Base-by-base conservation (phyloP, 2,888 invertebrate genomes). In the Plagodis dolabraria region DNA sequence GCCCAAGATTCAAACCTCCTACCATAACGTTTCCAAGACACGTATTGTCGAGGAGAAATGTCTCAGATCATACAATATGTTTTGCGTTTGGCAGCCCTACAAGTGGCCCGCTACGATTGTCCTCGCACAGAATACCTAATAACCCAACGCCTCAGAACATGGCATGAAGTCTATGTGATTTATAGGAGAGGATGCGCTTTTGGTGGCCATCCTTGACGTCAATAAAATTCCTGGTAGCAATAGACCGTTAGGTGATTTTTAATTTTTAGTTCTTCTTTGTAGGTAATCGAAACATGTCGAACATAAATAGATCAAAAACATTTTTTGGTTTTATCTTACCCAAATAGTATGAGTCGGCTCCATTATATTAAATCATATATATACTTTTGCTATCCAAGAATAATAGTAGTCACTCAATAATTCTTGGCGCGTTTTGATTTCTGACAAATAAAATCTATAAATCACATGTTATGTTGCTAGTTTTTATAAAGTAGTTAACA, bases 111-210 rank as follows among this genome's bases (percentile, higher is more conserved):
- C 84, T 84, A 83, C 76, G 63, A 64, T 59, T 47, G 67, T 63
- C 50, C 54, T 58, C 63, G 68, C 61, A 54, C 67, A 63, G 86
- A 79, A 87, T 86, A 79, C 78, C 57, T 71, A 78, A 85, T 77
- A 61, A 56, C 48, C 55, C 56, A 47, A 58, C 60, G 67, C 58
- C 62, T 60, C 65, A 58, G 66, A 42, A 54, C 57, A 48, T 46
- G 46, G 33, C 48, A 53, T 10, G 43, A 33, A 57, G 53, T 33
- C 44, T 33, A 10, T 64, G 71, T 79, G 76, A 80, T 80, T 80
- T 82, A 82, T 77, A 57, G 65, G 45, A 45, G 55, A 69, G 63
- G 67, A 70, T 62, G 68, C 59, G 57, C 50, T 70, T 71, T 66
- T 69, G 69, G 69, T 67, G 63, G 61, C 56, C 62, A 49, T 64